Conservation (phyloP, 2,888 invertebrate species). For the Hemistola chrysoprasaria region DNA sequence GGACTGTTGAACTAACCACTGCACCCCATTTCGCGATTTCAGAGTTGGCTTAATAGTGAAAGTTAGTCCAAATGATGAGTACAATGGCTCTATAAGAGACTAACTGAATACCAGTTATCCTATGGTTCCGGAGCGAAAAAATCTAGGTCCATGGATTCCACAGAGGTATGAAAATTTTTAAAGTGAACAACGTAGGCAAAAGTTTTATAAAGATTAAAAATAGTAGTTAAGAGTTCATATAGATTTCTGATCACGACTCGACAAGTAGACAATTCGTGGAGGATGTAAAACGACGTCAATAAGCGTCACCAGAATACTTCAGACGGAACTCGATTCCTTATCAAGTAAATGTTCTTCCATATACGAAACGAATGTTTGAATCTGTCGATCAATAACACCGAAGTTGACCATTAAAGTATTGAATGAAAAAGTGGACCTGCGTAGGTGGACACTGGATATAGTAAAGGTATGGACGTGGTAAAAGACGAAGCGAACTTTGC, state of each 20-base stretch:
- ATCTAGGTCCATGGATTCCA: too few species aligned
- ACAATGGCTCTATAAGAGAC: too few species aligned
- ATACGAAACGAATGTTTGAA: slow-evolving; percentile 11
- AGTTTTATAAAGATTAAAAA: too few species aligned
- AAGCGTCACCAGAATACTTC: slow-evolving; percentile 4
- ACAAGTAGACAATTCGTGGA: slow-evolving; percentile 1
- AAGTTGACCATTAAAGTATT: slow-evolving; percentile 23
- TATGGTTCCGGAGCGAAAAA: too few species aligned
- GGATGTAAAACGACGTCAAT: slow-evolving; percentile 10
- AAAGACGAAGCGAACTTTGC: slow-evolving; percentile 18
- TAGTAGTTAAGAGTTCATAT: too few species aligned
- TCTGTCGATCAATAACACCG: slow-evolving; percentile 22
- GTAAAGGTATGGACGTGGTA: slow-evolving; percentile 35
- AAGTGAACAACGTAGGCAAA: too few species aligned
- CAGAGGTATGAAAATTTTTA: too few species aligned
- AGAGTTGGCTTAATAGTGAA: too few species aligned
- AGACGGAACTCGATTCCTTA: slow-evolving; percentile 8
- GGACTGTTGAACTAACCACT: slow-evolving; percentile 44
- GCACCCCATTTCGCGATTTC: too few species aligned
- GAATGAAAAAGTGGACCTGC: slow-evolving; percentile 43
- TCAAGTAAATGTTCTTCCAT: slow-evolving; percentile 9
- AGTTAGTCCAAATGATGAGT: too few species aligned
- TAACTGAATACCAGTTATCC: too few species aligned
- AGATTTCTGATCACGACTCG: too few species aligned
- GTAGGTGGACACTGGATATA: slow-evolving; percentile 54